Conservation (phyloP, 1,140 invertebrate genomes). For the Ceratina japonica region DNA sequence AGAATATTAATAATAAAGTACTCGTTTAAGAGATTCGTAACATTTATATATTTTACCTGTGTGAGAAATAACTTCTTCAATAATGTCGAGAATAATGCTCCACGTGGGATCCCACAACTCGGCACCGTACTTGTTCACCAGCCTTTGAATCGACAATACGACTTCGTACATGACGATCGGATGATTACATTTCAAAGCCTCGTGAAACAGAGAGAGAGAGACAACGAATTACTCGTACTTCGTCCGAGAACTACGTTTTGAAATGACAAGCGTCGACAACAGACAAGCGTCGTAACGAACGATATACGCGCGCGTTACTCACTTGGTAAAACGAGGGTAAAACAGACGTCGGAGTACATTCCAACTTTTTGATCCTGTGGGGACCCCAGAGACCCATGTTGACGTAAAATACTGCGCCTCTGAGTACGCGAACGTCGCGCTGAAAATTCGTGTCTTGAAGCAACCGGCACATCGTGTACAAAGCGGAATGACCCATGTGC, state of each 20-base stretch:
- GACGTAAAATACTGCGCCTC: constrained; percentile 93
- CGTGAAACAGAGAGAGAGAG: constrained; percentile 54
- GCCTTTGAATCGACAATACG: constrained; percentile 87
- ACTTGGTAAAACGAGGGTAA: constrained; percentile 89
- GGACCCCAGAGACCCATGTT: constrained; percentile 91
- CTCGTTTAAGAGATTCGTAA: constrained; percentile 15
- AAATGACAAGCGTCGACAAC: neutral
- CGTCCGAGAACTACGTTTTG: neutral
- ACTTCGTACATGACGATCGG: constrained; percentile 93
- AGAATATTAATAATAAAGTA: constrained; percentile 12
- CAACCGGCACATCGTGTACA: constrained; percentile 91
- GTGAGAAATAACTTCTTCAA: constrained; percentile 84
- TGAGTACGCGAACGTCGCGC: constrained; percentile 82
- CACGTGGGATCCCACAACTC: constrained; percentile 90
- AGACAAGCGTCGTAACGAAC: neutral
- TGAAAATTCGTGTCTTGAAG: constrained; percentile 82
- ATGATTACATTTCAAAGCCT: constrained; percentile 87
- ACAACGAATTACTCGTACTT: neutral
- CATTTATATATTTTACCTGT: constrained; percentile 78
- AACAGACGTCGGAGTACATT: constrained; percentile 89
- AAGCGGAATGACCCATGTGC: constrained; percentile 91
- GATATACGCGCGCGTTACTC: constrained; percentile 58
- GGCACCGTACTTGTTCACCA: constrained; percentile 88
- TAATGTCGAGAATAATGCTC: constrained; percentile 89
- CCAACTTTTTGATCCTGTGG: constrained; percentile 85